phyloP scores from a whole-genome alignment of 2,888 invertebrate genomes.

The Drosophila barbarae region DNA sequence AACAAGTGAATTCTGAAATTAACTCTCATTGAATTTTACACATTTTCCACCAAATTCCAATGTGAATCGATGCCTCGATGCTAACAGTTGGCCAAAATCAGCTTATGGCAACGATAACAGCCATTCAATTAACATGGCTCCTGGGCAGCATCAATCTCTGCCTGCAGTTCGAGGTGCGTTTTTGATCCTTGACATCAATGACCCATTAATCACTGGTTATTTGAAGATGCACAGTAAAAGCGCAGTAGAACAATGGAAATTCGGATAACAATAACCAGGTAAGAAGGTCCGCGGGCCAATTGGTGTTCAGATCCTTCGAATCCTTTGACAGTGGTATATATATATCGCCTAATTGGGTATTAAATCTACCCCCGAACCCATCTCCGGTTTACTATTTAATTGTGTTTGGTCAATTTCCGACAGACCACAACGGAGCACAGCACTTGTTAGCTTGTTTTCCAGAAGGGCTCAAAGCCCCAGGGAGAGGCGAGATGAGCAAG shows the following conservation, averaged over 20 bases:
- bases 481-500: conserved; percentile 11
- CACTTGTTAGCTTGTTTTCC: conserved; percentile 58
- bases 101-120: neutral
- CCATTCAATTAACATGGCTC: conserved; percentile 1
- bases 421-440: conserved; percentile 10
- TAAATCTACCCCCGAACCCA: neutral
- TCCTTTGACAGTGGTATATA: neutral
- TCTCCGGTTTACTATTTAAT: conserved; percentile 58
- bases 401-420: conserved; percentile 68
- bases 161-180: neutral
- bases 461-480: conserved; percentile 9
- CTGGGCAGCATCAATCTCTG: neutral
- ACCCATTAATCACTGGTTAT: neutral
- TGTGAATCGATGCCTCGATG: too few species aligned
- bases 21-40: neutral
- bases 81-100: neutral
- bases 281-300: neutral
- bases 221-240: neutral
- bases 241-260: neutral
- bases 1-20: neutral
- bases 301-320: neutral
- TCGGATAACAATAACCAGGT: neutral
- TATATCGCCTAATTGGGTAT: conserved; percentile 18
- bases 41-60: too few species aligned
- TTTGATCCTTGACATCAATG: neutral